phyloP scores from a whole-genome alignment of 2,797 vertebrate species.

The Synaphobranchus kaupii region DNA sequence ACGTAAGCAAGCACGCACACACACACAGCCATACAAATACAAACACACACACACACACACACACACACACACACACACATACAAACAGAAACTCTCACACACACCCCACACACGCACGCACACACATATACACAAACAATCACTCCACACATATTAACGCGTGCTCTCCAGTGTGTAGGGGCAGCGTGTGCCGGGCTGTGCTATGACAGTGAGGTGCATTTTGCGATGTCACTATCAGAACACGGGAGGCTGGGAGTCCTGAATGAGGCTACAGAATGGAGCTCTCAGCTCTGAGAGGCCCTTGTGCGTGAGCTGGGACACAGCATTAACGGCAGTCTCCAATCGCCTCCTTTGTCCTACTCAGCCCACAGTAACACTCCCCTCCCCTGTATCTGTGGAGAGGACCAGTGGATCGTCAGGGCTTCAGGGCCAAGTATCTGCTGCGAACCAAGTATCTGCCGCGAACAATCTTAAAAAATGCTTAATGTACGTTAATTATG shows the following conservation, averaged over 20 bases:
- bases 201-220: slow-evolving; percentile 7
- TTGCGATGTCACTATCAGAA: neutral
- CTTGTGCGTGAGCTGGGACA: neutral
- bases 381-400: neutral
- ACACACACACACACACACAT: neutral
- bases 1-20: neutral
- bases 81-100: neutral
- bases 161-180: neutral
- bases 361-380: neutral
- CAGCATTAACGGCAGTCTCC: neutral
- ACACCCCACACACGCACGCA: neutral
- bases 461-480: neutral
- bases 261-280: neutral
- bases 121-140: neutral
- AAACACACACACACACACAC: neutral
- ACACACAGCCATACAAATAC: neutral
- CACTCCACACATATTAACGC: neutral
- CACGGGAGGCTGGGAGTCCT: neutral
- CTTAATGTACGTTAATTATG: too few species aligned
- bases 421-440: neutral
- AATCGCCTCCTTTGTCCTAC: slow-evolving; percentile 15
- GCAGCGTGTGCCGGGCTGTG: neutral
- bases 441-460: neutral
- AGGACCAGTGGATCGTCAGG: neutral
- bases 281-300: slow-evolving; percentile 9